A percentile compares a stretch with the other conserved stretches of the same genome.
Evolutionary conservation across 2,888 invertebrate species (phyloP).

Genomic region (Tinea semifulvella): DNA sequence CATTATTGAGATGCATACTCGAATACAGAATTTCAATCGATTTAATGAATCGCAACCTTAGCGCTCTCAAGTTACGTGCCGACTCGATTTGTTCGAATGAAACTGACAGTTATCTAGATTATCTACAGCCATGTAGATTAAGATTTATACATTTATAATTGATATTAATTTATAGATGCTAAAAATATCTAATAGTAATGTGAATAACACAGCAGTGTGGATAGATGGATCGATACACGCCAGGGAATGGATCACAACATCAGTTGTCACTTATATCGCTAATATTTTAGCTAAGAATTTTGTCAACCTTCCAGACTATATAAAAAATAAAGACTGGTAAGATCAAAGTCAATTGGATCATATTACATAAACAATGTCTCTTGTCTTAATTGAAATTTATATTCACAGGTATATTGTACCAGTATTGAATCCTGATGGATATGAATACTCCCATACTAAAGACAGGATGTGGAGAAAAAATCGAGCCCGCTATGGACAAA

Average conservation of each 20-base stretch:
- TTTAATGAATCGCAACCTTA: too few relatives aligned
- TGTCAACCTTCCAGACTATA: conserved; percentile 66
- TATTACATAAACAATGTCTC: neutral
- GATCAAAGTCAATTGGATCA: neutral
- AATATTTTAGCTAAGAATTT: conserved; percentile 77
- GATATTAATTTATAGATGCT: conserved; percentile 39
- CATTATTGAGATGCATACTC: too few relatives aligned
- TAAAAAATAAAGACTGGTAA: conserved; percentile 86
- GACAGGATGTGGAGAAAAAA: conserved; percentile 89
- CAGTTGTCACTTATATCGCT: conserved; percentile 79
- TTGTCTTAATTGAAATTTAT: neutral
- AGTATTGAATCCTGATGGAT: conserved; percentile 88
- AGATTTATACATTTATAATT: neutral
- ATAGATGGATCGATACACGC: conserved; percentile 86
- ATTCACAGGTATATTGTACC: conserved; percentile 71
- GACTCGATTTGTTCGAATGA: too few relatives aligned
- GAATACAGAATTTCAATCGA: too few relatives aligned
- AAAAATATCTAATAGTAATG: conserved; percentile 77
- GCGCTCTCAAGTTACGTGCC: too few relatives aligned
- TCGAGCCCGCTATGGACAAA: conserved; percentile 64
- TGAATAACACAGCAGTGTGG: conserved; percentile 73
- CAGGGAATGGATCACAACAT: conserved; percentile 89
- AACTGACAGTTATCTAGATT: too few relatives aligned
- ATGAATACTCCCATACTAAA: conserved; percentile 83
- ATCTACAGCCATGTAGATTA: too few relatives aligned